Base-by-base conservation (phyloP, 2,113 vertebrate species). In the Bungarus multicinctus region DNA sequence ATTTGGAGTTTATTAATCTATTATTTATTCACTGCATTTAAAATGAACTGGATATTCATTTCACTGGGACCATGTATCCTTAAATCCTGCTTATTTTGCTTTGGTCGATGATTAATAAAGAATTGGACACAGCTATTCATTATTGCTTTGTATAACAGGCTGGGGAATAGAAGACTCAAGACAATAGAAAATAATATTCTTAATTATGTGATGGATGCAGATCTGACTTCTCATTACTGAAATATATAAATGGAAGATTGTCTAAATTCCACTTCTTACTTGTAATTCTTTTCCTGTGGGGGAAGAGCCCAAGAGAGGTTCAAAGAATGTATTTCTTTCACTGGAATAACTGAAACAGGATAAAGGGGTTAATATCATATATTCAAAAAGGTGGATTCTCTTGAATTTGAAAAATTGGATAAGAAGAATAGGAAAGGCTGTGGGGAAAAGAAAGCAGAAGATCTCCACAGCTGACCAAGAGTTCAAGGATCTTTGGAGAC, bases 281-380 rank as follows among this genome's bases (percentile, higher is more conserved):
- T 99, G 98, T 98, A 98, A 96, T 98, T 97, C 92, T 97, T 97
- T 50, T 98, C 98, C 95, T 98, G 98, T 14, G 98, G 98, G 0
- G 98, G 98, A 81, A 99, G 97, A 87, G 97, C 97, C 98, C 98
- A 99, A 93, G 97, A 98, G 95, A 98, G 97, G 94, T 97, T 98
- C 96, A 99, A 96, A 94, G 98, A 98, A 88, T 98, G 98, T 92
- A 99, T 98, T 92, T 98, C 99, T 97, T 97, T 97, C 95, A 99
- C 98, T 88, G 98, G 98, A 94, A 99, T 97, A 97, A 99, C 98
- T 98, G 97, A 54, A 98, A 89, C 96, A 90, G n/a, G 96, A 97
- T 89, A 96, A 50, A 60, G 94, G 87, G 74, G 91, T 89, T 94
- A 57, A 92, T 4, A 91, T 81, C 34, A 93, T 12, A 22, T 23